Evolutionary conservation across 2,888 invertebrate species (phyloP), one percentile per base, ranked within the genome.

Genomic region (Litoditis marina): DNA sequence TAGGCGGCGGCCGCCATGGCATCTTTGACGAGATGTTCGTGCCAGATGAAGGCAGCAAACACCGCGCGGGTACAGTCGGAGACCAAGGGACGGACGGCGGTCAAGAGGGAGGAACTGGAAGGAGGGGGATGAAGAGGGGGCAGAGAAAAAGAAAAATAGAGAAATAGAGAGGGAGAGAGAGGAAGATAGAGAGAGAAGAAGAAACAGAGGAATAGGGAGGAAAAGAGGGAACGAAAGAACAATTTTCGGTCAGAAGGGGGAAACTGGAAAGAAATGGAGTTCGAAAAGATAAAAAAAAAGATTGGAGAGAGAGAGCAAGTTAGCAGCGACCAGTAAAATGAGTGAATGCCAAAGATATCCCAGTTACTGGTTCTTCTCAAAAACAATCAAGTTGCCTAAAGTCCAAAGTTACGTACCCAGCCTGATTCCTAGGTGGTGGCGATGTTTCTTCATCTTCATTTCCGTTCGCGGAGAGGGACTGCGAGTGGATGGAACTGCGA

Each of bases 1-100:
- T 92, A 96, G 0, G 94, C 92, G 0, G 95, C 93, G 83, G 94
- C 94, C 0, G 95, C 94, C 89, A 96, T 95, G 6, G 95, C 94
- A 84, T 96, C 95, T 83, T 94, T 94, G 0, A 95, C 94, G 51
- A 95, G 89, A 16, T 94, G 92, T 85, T 95, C 94, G 83, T 96
- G 95, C 94, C 95, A 96, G 1, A 96, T 85, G 77, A 95, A 89
- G 0, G 95, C 93, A 0, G 95, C 94, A 84, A 96, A 96, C 5
- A 94, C 91, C 0, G 94, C 91, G n/a, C 96, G 65, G 31, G 69
- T 73, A 46, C 78, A 76, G 39, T 81, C 80, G 19, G 78, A 68
- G 1, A 77, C 71, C 4, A 69, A 68, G 28, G 81, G 79, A 30
- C 75, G 65, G 6, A 81, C 62, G 0, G 78, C 76, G 27, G 62